A percentile compares a stretch with the other conserved stretches of the same genome.
Conservation (phyloP, 2,888 invertebrate genomes). For the Eilema caniola region DNA sequence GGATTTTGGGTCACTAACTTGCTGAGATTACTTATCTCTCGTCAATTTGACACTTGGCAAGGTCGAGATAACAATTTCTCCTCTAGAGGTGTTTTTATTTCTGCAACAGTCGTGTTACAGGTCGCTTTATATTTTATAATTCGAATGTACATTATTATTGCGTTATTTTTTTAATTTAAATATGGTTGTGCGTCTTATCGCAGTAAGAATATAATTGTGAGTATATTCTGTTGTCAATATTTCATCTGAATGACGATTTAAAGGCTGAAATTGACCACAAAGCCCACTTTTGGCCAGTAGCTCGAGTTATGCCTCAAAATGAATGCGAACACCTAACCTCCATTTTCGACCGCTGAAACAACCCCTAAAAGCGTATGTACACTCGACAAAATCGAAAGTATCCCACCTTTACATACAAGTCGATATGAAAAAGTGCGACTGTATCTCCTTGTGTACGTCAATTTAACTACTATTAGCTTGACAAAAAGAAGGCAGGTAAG, state of each 20-base stretch:
- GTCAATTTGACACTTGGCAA: slow-evolving; percentile 58
- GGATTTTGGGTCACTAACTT: slow-evolving; percentile 34
- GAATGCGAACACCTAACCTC: no score
- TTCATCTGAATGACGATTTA: background rate
- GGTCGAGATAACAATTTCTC: slow-evolving; percentile 50
- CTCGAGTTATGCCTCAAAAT: no score
- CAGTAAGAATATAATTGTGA: background rate
- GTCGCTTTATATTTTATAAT: background rate
- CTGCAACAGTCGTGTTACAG: background rate
- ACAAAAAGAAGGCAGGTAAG: no score
- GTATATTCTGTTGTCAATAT: background rate
- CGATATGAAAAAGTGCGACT: no score
- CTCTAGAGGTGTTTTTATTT: background rate
- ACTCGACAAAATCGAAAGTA: no score
- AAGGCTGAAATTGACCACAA: background rate
- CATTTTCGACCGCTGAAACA: no score
- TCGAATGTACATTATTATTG: background rate
- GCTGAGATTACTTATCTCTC: slow-evolving; percentile 49
- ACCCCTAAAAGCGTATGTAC: no score
- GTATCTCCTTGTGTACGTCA: no score
- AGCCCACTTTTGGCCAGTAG: background rate
- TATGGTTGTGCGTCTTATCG: background rate
- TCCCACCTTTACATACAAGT: no score
- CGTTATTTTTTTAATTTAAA: background rate
- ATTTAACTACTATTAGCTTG: no score